Base-by-base conservation (phyloP, 1,140 invertebrate genomes). In the Drosophila kikkawai region DNA sequence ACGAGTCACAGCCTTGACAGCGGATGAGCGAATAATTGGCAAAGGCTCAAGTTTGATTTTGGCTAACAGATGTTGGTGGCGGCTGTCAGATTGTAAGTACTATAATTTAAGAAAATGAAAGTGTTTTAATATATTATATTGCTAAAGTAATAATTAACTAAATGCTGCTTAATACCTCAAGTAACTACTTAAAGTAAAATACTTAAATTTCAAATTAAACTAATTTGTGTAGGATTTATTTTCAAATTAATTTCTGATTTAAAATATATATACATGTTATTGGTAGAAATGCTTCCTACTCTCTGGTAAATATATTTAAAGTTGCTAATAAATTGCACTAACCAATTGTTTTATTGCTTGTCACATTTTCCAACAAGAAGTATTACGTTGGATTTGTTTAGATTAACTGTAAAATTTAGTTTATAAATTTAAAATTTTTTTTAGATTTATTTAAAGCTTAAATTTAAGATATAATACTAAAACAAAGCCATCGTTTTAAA, bases 1-100 rank as follows among this genome's bases (percentile, higher is more conserved):
- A 56, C 53, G 47, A 68, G 64, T 71, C 53, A 26, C 69, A 82
- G 80, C 84, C 81, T 90, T 88, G 68, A 70, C 58, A 61, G 66
- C 60, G 82, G 73, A 74, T 84, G 82, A 82, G 22, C 59, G 61
- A 53, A 90, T 71, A 63, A 58, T 88, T 88, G 84, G 84, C 84
- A 90, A 61, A 58, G 69, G 64, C 51, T 80, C 84, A 88, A 87
- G 15, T 45, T 45, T 37, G 34, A 36, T 36, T 41, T 36, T 41
- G 15, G 42, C 12, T 13, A 0, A 66, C 26, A 39, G 7, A 32
- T 34, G 26, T 36, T 65, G 4, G 15, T 42, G 8, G 19, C 8
- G 19, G n/a, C 32, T 34, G 44, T 22, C 17, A 68, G 22, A 13
- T 48, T 57, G 17, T n/a, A 34, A 39, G n/a, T 26, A 47, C 34